Conservation (phyloP, 2,797 vertebrate genomes). For the Anguilla anguilla region DNA sequence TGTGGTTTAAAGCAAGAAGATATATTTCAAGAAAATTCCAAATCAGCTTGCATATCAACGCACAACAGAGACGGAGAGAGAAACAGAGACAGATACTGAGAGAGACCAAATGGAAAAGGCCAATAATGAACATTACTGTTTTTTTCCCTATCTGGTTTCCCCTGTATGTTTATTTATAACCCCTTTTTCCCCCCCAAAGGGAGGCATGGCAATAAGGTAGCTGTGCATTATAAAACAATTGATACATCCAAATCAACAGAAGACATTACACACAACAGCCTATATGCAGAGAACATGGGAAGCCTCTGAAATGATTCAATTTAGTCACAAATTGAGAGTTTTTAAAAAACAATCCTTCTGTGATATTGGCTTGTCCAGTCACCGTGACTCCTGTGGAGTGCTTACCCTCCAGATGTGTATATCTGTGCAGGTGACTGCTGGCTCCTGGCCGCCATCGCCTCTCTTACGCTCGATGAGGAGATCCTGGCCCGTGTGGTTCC, state of each 20-base stretch:
- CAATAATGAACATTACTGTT: neutral
- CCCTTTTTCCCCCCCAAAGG: neutral
- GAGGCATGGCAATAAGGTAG: neutral
- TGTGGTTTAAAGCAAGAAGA: no score
- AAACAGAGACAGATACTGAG: neutral
- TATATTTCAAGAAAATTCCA: no score
- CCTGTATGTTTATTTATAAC: neutral
- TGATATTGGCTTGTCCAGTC: neutral
- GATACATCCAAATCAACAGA: neutral
- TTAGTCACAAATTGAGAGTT: neutral
- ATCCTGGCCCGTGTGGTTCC: conserved; percentile 69
- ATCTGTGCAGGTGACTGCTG: conserved; percentile 72
- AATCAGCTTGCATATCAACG: no score
- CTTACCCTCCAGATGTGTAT: neutral
- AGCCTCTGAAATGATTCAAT: neutral
- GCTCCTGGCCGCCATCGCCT: conserved; percentile 76
- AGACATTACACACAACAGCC: neutral
- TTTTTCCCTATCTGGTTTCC: neutral
- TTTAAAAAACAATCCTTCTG: neutral
- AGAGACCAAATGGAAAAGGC: neutral
- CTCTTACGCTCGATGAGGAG: conserved; percentile 70
- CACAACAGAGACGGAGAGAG: no score
- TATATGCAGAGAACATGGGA: neutral
- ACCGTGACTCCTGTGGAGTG: neutral
- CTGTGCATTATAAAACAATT: neutral